Evolutionary conservation across 2,888 invertebrate genomes (phyloP).

Genomic region (Philaethria dido): DNA sequence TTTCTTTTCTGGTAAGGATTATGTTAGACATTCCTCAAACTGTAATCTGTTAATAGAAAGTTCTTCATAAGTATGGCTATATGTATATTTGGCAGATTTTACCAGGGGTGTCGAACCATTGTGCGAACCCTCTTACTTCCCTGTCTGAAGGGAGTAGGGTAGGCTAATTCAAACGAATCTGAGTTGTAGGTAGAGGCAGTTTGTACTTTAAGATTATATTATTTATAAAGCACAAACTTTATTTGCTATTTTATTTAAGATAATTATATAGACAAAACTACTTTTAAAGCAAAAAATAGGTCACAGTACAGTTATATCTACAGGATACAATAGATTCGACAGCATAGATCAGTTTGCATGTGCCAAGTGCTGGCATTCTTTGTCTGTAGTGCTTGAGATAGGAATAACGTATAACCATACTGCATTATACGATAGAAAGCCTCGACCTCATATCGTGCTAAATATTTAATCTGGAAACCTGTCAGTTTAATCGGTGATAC

Average conservation of each 20-base stretch:
- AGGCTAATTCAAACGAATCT: constrained; percentile 35
- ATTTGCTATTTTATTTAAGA: background rate
- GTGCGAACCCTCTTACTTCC: constrained; percentile 75
- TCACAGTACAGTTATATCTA: constrained; percentile 1
- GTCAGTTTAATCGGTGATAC: background rate
- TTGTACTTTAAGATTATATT: background rate
- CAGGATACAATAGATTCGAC: constrained; percentile 14
- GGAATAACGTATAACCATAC: constrained; percentile 1
- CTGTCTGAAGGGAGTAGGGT: constrained; percentile 64
- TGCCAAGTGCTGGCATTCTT: constrained; percentile 16
- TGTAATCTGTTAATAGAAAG: constrained; percentile 38
- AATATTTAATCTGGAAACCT: constrained; percentile 14
- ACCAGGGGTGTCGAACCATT: constrained; percentile 72
- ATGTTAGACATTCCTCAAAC: constrained; percentile 30
- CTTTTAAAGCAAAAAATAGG: background rate
- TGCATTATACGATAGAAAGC: constrained; percentile 10
- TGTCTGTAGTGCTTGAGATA: constrained; percentile 13
- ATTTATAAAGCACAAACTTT: background rate
- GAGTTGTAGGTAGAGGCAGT: constrained; percentile 3
- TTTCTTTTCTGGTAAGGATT: constrained; percentile 28
- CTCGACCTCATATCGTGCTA: background rate
- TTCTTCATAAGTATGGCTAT: constrained; percentile 43
- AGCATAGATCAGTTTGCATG: constrained; percentile 9
- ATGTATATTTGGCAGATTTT: constrained; percentile 60
- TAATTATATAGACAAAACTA: background rate